Evolutionary conservation across 53 echinoderm and acorn worm species (phyloP).

Genomic region (Glandiceps talaboti): DNA sequence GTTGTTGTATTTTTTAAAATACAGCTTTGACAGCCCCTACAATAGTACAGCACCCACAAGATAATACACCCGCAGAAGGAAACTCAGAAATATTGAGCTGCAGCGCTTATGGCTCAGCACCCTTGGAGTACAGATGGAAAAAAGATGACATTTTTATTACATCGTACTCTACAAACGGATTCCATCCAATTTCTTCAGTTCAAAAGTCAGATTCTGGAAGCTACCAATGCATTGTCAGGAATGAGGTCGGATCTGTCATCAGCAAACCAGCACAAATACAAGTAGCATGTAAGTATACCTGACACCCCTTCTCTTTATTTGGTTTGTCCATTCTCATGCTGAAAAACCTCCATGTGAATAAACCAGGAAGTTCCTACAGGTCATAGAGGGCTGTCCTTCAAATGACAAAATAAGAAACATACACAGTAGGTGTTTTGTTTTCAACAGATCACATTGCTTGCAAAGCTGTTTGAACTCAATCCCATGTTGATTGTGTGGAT

Average conservation of each 20-base stretch:
- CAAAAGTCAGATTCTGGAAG: slow-evolving; percentile 36
- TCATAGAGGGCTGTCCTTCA: no score
- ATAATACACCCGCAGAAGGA: slow-evolving; percentile 23
- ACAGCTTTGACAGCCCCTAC: slow-evolving; percentile 18
- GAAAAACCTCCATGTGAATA: no score
- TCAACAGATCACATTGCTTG: no score
- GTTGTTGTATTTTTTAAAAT: no score
- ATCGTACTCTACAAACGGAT: background rate
- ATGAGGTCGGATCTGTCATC: slow-evolving; percentile 58
- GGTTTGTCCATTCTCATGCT: no score
- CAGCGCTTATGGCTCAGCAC: slow-evolving; percentile 39
- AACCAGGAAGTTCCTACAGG: no score
- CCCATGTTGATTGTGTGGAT: no score
- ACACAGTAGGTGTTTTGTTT: no score
- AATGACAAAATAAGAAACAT: no score
- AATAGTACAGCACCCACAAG: slow-evolving; percentile 40
- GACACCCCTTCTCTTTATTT: no score
- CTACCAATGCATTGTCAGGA: slow-evolving; percentile 64
- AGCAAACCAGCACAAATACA: slow-evolving; percentile 55
- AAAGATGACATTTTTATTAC: slow-evolving; percentile 22
- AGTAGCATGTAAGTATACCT: slow-evolving; percentile 87
- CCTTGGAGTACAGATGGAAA: slow-evolving; percentile 63
- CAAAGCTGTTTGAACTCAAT: no score
- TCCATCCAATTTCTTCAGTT: slow-evolving; percentile 11
- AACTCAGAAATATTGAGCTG: slow-evolving; percentile 46